Evolutionary conservation across 2,888 invertebrate species (phyloP), one percentile per base, ranked within the genome.

Genomic region (Blomia tropicalis): DNA sequence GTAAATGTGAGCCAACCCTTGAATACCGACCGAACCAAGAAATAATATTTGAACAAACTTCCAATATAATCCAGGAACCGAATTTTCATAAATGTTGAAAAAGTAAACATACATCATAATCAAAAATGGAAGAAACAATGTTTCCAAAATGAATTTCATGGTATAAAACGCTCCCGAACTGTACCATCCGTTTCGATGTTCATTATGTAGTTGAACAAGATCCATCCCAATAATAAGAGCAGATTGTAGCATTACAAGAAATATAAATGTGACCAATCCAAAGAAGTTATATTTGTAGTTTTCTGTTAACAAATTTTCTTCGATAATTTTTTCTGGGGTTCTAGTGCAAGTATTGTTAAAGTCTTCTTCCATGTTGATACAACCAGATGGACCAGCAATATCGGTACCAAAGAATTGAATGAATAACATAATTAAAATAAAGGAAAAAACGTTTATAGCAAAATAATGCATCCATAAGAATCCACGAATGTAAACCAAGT

Each of bases 181-280:
- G 36, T 58, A 58, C 41, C 43, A 58, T 14, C 51, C 62, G 58
- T 62, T 62, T 43, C 58, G 43, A 44, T 62, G 62, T 62, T 62
- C 62, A 41, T 62, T 62, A 14, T 53, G 19, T n/a, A 62, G 51
- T 7, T 58, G 36, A 22, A 44, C 51, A 5, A 58, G 30, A 17
- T 62, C 62, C 7, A 25, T 32, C 11, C 44, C 31, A 29, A 62
- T 44, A n/a, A 41, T 43, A 27, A 62, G 58, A 7, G 43, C 58
- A 11, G 58, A 44, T n/a, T 58, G 44, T 2, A 62, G 44, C 27
- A 58, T 58, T 25, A 58, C 32, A 3, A 58, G 4, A 29, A 62
- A 62, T 4, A 53, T 43, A 51, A 58, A 58, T 19, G 58, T 23
- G n/a, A 31, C n/a, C 23, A 59, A 30, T 14, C 25, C 47, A 47